Evolutionary conservation across 2,113 vertebrate genomes (phyloP).

Genomic region (Stigmatopora argus): DNA sequence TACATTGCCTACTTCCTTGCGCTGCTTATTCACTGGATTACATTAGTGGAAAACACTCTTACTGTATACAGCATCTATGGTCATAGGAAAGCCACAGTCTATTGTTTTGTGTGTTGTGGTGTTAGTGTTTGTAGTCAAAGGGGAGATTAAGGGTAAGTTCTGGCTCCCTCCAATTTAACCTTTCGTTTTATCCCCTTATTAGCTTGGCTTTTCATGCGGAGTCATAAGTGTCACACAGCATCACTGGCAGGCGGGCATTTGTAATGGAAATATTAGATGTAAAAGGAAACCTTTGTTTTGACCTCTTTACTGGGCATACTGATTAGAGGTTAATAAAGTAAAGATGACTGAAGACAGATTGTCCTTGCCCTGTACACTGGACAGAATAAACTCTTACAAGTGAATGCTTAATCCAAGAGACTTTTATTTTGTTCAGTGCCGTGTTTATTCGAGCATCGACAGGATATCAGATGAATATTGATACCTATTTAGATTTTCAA

Average conservation of each 20-base stretch:
- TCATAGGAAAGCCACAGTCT: background rate
- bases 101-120: no score
- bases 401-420: slow-evolving; percentile 17
- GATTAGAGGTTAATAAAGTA: slow-evolving; percentile 64
- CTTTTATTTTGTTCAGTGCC: slow-evolving; percentile 24
- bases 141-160: background rate
- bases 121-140: background rate
- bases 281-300: slow-evolving; percentile 38
- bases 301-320: slow-evolving; percentile 49
- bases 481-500: no score
- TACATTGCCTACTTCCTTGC: slow-evolving; percentile 11
- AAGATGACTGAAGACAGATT: slow-evolving; percentile 55
- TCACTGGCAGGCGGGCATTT: slow-evolving; percentile 39
- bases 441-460: slow-evolving; percentile 10
- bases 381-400: slow-evolving; percentile 58
- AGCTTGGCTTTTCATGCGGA: slow-evolving; percentile 43
- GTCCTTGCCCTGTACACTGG: slow-evolving; percentile 52
- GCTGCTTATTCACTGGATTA: slow-evolving; percentile 6
- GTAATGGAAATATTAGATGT: slow-evolving; percentile 62
- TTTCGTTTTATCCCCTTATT: slow-evolving; percentile 34
- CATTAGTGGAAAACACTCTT: slow-evolving; percentile 23
- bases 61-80: background rate
- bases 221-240: slow-evolving; percentile 52
- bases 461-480: background rate
- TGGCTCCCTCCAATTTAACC: slow-evolving; percentile 26